Percentiles rank a stretch among this genome's conserved stretches.
Evolutionary conservation across 1,140 invertebrate species (phyloP).

Genomic region (Triops longicaudatus): DNA sequence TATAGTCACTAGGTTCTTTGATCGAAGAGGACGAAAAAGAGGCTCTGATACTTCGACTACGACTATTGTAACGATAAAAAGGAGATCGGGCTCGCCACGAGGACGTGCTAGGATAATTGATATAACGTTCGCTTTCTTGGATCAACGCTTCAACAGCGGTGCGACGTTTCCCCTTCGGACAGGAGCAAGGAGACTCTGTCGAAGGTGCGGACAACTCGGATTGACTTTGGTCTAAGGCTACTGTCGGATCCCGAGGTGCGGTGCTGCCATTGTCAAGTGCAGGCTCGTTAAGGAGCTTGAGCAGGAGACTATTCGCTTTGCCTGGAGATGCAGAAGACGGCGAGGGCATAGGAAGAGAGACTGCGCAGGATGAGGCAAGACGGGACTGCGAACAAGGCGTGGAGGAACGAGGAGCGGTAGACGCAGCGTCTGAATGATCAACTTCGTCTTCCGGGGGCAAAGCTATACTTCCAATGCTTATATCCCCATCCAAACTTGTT

Average conservation of each 20-base stretch:
- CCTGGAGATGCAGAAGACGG: background rate
- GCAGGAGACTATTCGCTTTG: background rate
- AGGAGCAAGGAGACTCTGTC: background rate
- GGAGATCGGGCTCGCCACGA: background rate
- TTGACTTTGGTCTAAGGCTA: background rate
- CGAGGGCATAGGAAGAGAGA: background rate
- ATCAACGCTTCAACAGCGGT: background rate
- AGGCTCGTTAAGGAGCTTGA: slow-evolving; percentile 1
- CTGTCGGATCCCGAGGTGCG: background rate
- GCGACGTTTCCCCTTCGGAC: background rate
- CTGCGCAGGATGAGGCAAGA: background rate
- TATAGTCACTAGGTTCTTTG: background rate
- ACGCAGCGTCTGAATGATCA: background rate
- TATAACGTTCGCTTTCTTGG: slow-evolving; percentile 2
- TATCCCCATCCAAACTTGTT: background rate
- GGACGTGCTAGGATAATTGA: background rate
- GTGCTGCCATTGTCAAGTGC: background rate
- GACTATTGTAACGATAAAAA: background rate
- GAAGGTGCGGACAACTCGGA: background rate
- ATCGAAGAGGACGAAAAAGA: background rate
- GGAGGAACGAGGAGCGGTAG: background rate
- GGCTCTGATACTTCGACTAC: background rate
- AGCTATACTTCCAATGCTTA: background rate
- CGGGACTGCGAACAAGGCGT: background rate
- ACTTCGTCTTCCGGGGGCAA: background rate